Evolutionary conservation across 2,113 vertebrate genomes (phyloP), one percentile per base, ranked within the genome.

Genomic region (Panthera uncia): DNA sequence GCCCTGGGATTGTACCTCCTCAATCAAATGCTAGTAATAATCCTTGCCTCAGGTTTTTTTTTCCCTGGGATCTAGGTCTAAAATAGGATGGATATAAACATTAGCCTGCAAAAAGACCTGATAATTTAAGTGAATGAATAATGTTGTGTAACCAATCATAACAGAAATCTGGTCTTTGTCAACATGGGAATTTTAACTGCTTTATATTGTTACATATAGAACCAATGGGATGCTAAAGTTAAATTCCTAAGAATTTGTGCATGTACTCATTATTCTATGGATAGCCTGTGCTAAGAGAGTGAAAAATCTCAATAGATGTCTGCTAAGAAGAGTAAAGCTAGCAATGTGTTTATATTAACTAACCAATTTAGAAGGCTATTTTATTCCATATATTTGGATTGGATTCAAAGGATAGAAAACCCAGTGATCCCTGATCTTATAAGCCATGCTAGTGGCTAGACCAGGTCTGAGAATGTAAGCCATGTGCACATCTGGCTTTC

Each of bases 401-500:
- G 48, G 7, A n/a, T 81, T 97, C 71, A 92, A 81, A 94, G 79
- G 9, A 74, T 31, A 48, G 41, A 78, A 91, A 94, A 68, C 25
- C 11, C 36, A 33, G 36, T 52, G 55, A 95, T 50, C 33, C 27
- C 33, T 19, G 33, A 71, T 61, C 4, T 38, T 80, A 31, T n/a
- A 38, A 79, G 21, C n/a, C n/a, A 63, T 81, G 12, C 36, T 66
- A 5, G 31, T 61, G 8, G 61, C 36, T 41, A 92, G 3, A 48
- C 45, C 36, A 27, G 18, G 4, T 61, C 33, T 78, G 7, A 91
- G n/a, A 86, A 48, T 0, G 0, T n/a, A 63, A 82, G 11, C 16
- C 41, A 25, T 0, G 0, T n/a, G 18, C 4, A 10, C 31, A 71
- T 61, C 4, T 65, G 1, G 0, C 45, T 71, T 89, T 21, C 33